Percentiles rank a stretch among this genome's conserved stretches.
Evolutionary conservation across 1,140 invertebrate genomes (phyloP).

Genomic region (Achroia grisella): DNA sequence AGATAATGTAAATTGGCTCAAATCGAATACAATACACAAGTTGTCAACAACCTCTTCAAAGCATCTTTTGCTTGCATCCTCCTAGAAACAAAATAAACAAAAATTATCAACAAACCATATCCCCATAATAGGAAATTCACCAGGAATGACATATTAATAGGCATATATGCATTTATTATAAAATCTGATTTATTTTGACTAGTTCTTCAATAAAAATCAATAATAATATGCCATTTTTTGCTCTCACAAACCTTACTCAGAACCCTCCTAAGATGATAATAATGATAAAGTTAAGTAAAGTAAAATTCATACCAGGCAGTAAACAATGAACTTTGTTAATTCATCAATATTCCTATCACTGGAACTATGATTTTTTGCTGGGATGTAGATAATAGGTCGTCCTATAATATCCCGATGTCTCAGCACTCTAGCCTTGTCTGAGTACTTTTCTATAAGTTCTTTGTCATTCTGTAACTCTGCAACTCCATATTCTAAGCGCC

Average conservation of each 20-base stretch:
- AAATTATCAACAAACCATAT: constrained; percentile 3
- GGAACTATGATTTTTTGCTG: constrained; percentile 82
- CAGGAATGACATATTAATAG: too few species aligned
- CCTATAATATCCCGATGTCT: constrained; percentile 81
- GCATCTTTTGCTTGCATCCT: constrained; percentile 83
- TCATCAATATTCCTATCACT: constrained; percentile 83
- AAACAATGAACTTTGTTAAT: constrained; percentile 84
- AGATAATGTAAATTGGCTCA: constrained; percentile 80
- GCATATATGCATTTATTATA: too few species aligned
- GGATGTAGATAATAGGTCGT: constrained; percentile 83
- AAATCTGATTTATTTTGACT: too few species aligned
- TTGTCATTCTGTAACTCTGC: constrained; percentile 72
- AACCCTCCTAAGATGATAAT: too few species aligned
- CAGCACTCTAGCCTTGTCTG: constrained; percentile 79
- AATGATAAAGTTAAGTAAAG: constrained; percentile 12
- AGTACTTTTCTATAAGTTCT: constrained; percentile 76
- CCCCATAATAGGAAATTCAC: too few species aligned
- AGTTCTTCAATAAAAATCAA: too few species aligned
- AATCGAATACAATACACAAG: constrained; percentile 84
- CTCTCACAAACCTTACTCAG: too few species aligned
- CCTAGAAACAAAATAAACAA: constrained; percentile 63
- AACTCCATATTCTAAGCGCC: constrained; percentile 82
- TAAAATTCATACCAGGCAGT: constrained; percentile 82
- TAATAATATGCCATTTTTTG: too few species aligned
- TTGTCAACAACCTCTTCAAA: constrained; percentile 87